Evolutionary conservation across 2,797 vertebrate species (phyloP).

Genomic region (Macroramphosus scolopax): DNA sequence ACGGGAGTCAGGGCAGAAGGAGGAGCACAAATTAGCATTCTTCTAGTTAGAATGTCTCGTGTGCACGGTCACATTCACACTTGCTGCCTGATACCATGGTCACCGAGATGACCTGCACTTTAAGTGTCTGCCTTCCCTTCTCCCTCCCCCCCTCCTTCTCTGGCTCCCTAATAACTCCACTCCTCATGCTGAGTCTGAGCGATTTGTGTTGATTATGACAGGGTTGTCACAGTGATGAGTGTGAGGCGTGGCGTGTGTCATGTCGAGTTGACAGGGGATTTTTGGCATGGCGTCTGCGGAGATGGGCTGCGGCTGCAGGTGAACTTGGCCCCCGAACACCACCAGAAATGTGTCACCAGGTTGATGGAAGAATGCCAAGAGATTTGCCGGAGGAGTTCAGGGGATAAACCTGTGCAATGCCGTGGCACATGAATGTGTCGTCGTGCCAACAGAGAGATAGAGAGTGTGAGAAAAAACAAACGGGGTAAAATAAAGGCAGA

Average conservation of each 20-base stretch:
- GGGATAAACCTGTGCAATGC: slow-evolving; percentile 42
- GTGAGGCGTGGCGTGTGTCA: slow-evolving; percentile 63
- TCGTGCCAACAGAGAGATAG: slow-evolving; percentile 16
- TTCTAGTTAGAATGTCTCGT: slow-evolving; percentile 49
- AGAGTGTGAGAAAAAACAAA: slow-evolving; percentile 2
- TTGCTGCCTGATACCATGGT: slow-evolving; percentile 48
- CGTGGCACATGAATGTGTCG: slow-evolving; percentile 35
- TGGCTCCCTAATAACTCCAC: slow-evolving; percentile 41
- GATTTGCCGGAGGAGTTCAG: slow-evolving; percentile 59
- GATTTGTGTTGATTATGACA: slow-evolving; percentile 76
- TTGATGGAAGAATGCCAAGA: slow-evolving; percentile 61
- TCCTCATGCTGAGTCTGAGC: slow-evolving; percentile 63
- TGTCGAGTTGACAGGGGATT: slow-evolving; percentile 57
- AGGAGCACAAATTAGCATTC: slow-evolving; percentile 59
- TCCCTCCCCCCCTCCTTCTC: slow-evolving; percentile 13
- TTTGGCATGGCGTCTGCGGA: slow-evolving; percentile 54
- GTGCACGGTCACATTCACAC: slow-evolving; percentile 60
- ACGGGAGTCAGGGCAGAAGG: slow-evolving; percentile 52
- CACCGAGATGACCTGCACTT: slow-evolving; percentile 55
- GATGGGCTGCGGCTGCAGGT: slow-evolving; percentile 41
- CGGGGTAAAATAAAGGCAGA: background rate
- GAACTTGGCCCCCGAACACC: slow-evolving; percentile 39
- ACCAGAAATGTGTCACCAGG: slow-evolving; percentile 63
- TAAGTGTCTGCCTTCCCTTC: slow-evolving; percentile 37
- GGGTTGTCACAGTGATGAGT: slow-evolving; percentile 72